Evolutionary conservation across 2,113 vertebrate species (phyloP), one percentile per base, ranked within the genome.

Genomic region (Lutjanus erythropterus): DNA sequence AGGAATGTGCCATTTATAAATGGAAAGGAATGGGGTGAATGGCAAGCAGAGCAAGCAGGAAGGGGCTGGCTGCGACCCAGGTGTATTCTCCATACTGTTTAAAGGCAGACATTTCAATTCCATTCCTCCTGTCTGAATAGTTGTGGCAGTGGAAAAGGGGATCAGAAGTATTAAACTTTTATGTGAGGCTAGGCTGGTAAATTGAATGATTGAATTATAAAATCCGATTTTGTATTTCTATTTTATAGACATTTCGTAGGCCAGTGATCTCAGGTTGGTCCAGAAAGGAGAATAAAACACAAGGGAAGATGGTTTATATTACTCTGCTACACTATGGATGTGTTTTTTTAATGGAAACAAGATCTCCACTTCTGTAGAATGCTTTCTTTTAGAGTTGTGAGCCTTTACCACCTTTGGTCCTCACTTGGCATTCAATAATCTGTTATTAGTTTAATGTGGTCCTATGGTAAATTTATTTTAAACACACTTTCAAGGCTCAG

Each of bases 1-100:
- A 91, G 96, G 96, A 97, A 97, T 97, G 96, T 39, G 84, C 87
- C 80, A 53, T 85, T 85, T 95, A 96, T 96, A 95, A 95, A 95
- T 94, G 95, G 74, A 70, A 93, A 91, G 96, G 96, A 95, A 96
- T 96, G 96, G 84, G 76, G 67, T 81, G 89, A 90, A 75, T 86
- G 87, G 85, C 74, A 37, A 87, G 86, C 70, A 61, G 80, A 88
- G 79, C 75, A 53, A 83, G 87, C 74, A 91, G 81, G 83, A 88
- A 79, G 75, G 78, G 68, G 16, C 87, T 91, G 93, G 88, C 88
- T 44, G 6, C 8, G 64, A 60, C 88, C 91, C 91, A 92, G 78
- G 71, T 61, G 69, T 64, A 61, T 77, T 87, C 78, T 79, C 84
- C 85, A 53, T 89, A 85, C 70, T 88, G 86, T 92, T 78, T 89